Conservation (phyloP, 1,140 invertebrate genomes). For the Coenobita brevimanus region DNA sequence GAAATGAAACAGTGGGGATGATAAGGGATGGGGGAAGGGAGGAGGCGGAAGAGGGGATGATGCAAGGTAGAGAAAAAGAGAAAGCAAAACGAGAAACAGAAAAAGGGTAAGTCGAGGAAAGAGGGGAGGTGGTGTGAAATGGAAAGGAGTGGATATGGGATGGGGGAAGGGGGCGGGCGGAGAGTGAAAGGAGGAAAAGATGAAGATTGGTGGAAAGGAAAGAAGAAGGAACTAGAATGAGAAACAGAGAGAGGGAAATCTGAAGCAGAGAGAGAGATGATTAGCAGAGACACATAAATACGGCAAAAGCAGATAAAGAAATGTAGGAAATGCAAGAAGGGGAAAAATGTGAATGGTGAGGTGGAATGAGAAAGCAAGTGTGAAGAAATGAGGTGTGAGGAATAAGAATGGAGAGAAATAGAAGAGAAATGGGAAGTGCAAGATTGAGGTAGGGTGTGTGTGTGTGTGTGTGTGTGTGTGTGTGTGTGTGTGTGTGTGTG, state of each 20-base stretch:
- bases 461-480: constrained; percentile 9
- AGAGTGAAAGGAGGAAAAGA: neutral
- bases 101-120: neutral
- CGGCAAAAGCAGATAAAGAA: neutral
- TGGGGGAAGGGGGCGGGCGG: neutral
- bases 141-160: neutral
- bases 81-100: neutral
- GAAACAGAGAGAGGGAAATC: too few species aligned
- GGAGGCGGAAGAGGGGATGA: neutral
- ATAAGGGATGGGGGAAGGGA: neutral
- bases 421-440: too few species aligned
- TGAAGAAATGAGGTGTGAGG: neutral
- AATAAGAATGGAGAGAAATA: too few species aligned
- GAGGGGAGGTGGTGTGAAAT: neutral
- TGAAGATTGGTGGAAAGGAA: too few species aligned
- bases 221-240: too few species aligned
- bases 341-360: neutral
- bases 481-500: too few species aligned
- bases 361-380: neutral
- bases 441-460: too few species aligned
- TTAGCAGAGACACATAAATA: too few species aligned
- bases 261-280: too few species aligned
- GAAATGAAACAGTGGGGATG: neutral
- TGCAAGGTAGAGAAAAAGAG: neutral
- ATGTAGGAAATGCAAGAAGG: neutral